Percentiles rank a stretch among this genome's conserved stretches.
Evolutionary conservation across 2,888 invertebrate genomes (phyloP).

Genomic region (Thymelicus lineola): DNA sequence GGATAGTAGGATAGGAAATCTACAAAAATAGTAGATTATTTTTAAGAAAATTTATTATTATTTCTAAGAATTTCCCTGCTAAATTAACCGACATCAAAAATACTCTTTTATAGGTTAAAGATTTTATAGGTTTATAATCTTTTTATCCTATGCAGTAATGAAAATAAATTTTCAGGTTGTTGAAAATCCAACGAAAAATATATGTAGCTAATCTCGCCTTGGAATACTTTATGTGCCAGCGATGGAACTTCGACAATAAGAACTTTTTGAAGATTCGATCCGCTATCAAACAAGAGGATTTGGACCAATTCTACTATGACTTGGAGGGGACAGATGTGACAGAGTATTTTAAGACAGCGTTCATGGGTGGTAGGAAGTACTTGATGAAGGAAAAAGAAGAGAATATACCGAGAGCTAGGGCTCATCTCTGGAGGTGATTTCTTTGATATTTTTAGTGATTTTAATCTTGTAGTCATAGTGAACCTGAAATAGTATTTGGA

Average conservation of each 20-base stretch:
- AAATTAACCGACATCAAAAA: too few species aligned
- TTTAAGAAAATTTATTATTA: too few species aligned
- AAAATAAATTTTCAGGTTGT: constrained; percentile 82
- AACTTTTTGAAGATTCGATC: constrained; percentile 81
- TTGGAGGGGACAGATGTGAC: constrained; percentile 81
- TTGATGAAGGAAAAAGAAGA: constrained; percentile 88
- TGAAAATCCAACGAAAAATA: constrained; percentile 91
- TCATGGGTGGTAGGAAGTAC: constrained; percentile 87
- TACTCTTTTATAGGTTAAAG: too few species aligned
- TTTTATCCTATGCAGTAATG: too few species aligned
- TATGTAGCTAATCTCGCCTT: constrained; percentile 90
- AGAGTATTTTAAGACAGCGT: constrained; percentile 79
- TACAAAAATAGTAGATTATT: too few species aligned
- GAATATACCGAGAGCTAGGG: constrained; percentile 80
- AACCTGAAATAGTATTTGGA: too few species aligned
- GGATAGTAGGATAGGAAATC: too few species aligned
- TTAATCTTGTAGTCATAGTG: too few species aligned
- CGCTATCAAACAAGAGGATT: constrained; percentile 76
- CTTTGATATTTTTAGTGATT: neutral
- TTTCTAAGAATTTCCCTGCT: too few species aligned
- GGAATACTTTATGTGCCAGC: constrained; percentile 89
- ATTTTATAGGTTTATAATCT: too few species aligned
- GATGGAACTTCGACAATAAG: constrained; percentile 90
- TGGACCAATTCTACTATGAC: constrained; percentile 85
- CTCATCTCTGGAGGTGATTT: constrained; percentile 78